Evolutionary conservation across 2,113 vertebrate species (phyloP).

Genomic region (Grammatotria lemairii): DNA sequence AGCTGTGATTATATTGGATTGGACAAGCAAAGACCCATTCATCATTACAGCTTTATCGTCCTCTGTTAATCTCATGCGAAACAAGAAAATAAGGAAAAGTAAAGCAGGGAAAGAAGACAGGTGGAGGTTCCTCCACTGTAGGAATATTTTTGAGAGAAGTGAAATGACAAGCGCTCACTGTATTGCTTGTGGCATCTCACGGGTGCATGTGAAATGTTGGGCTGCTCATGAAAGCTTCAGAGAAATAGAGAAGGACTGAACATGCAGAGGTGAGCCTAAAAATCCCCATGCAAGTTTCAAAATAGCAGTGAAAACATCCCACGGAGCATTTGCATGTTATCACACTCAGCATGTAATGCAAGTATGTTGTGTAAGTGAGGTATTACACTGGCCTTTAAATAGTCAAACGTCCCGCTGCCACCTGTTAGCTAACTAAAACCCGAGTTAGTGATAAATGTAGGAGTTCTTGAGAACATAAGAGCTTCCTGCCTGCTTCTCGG

Average conservation of each 20-base stretch:
- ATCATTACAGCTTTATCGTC: background rate
- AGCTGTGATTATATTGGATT: background rate
- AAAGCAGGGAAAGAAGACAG: background rate
- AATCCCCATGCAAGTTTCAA: background rate
- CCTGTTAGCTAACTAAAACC: slow-evolving; percentile 53
- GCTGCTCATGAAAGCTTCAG: background rate
- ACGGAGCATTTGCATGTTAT: background rate
- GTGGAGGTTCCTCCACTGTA: background rate
- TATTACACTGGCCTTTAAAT: slow-evolving; percentile 51
- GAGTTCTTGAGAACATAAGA: slow-evolving; percentile 14
- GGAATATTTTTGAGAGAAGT: background rate
- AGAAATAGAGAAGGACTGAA: background rate
- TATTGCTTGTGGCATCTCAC: background rate
- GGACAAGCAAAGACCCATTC: background rate
- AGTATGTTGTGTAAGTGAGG: slow-evolving; percentile 47
- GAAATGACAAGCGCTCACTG: background rate
- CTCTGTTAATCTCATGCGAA: background rate
- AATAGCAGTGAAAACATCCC: background rate
- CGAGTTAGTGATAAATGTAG: background rate
- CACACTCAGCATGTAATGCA: background rate
- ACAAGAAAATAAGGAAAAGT: background rate
- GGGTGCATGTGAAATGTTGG: background rate
- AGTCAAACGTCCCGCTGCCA: slow-evolving; percentile 33
- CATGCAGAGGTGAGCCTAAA: background rate
- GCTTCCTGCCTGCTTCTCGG: background rate